Evolutionary conservation across 2,888 invertebrate genomes (phyloP), one percentile per base, ranked within the genome.

Genomic region (Andrena flavipes): DNA sequence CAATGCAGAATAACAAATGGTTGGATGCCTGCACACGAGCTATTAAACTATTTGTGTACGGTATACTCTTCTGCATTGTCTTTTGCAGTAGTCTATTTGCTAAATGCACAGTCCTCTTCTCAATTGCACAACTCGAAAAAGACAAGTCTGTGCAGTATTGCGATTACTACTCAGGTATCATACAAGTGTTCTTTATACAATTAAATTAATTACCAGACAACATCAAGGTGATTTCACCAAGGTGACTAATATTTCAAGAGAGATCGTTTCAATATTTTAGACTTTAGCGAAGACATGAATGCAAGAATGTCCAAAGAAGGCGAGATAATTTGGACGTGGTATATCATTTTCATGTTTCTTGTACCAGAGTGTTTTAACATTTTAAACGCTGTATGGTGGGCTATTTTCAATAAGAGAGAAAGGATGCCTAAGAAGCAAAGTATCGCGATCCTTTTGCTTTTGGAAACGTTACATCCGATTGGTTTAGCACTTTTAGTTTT

Each of bases 281-380:
- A 72, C 1, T 16, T 16, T 8, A 2, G 35, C 8, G 2, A 49
- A 67, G 7, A 62, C 1, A 29, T 70, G 2, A 23, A 7, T 8
- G 62, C 49, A 51, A 76, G 26, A 26, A 67, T 63, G n/a, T 73
- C 97, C 0, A 94, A 95, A 80, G 95, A 95, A 88, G 97, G 97
- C 91, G 95, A 96, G 84, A 94, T 96, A 74, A 95, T 96, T 62
- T 98, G 98, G 98, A 96, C 97, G 16, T 98, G 98, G 97, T 96
- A 96, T 65, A 93, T 97, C 35, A 94, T 97, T 59, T 96, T 97
- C 87, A 96, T 96, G 29, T 97, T 97, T 91, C 94, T 96, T 56
- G 94, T 96, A 29, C 98, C 98, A 0, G 98, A 98, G 94, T 79
- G 96, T 0, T 96, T 97, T 16, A 96, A 96, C 8, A 96, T 98